Conservation (phyloP, 2,113 vertebrate genomes). For the Xenopus tropicalis region DNA sequence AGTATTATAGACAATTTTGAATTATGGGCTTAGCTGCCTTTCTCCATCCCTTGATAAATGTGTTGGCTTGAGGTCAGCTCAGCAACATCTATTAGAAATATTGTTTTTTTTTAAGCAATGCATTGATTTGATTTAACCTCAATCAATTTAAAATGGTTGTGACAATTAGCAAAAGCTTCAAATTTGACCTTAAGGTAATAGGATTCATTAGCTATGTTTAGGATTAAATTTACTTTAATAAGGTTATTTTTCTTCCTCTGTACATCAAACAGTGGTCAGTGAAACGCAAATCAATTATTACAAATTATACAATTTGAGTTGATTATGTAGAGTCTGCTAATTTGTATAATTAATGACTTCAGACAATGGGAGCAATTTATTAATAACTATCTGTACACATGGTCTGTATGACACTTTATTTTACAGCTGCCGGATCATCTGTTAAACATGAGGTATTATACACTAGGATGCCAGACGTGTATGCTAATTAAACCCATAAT, state of each 20-base stretch:
- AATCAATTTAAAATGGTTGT: conserved; percentile 99
- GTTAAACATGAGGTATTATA: conserved; percentile 86
- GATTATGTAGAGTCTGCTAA: conserved; percentile 89
- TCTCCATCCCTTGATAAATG: conserved; percentile 82
- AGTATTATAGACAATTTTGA: conserved; percentile 85
- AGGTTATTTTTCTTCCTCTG: conserved; percentile 95
- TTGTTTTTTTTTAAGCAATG: conserved; percentile 97
- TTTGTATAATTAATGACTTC: conserved; percentile 95
- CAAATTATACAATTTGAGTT: conserved; percentile 90
- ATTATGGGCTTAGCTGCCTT: conserved; percentile 82
- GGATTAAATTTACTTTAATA: conserved; percentile 99
- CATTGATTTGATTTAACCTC: conserved; percentile 99
- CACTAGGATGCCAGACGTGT: conserved; percentile 79
- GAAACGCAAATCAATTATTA: conserved; percentile 98
- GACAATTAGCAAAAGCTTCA: conserved; percentile 97
- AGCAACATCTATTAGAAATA: conserved; percentile 97
- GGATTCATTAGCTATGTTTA: conserved; percentile 96
- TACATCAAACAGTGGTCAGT: conserved; percentile 82
- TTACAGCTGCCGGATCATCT: conserved; percentile 77
- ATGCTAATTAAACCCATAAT: conserved; percentile 95
- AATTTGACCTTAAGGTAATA: conserved; percentile 99
- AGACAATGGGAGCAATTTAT: conserved; percentile 86
- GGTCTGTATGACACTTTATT: conserved; percentile 68
- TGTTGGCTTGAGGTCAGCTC: conserved; percentile 78
- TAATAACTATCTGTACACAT: conserved; percentile 90